Evolutionary conservation across 2,113 vertebrate species (phyloP), one percentile per base, ranked within the genome.

Genomic region (Micromys minutus): DNA sequence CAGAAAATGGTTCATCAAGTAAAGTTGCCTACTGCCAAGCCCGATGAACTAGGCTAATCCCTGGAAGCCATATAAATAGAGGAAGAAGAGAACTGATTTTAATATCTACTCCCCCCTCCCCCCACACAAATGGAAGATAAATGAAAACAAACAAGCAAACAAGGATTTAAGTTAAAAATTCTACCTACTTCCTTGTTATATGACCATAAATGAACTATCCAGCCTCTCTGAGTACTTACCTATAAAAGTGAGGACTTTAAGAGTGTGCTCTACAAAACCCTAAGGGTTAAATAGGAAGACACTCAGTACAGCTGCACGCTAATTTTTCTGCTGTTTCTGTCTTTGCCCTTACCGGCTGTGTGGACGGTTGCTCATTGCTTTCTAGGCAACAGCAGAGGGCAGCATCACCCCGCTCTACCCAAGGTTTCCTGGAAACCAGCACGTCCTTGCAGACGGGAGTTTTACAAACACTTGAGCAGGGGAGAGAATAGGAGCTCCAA

Each of bases 331-430:
- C n/a, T 83, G 80, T 57, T 75, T 61, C 39, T 55, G 63, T 36
- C 65, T 67, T 79, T 47, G 13, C 9, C 5, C n/a, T 69, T 24
- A 39, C 80, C 16, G 0, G 59, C 63, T 87, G 7, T 42, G 39
- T 15, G 39, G 72, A 29, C n/a, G n/a, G n/a, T n/a, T 16, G 7
- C 76, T 57, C 1, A 4, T 88, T 95, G 59, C 45, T 39, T 94
- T 55, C 79, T 93, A 59, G 75, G 15, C 24, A 81, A 94, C 97
- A 96, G 93, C 85, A 98, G 97, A 97, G 97, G 97, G 97, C 95
- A 96, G 79, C 69, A 89, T 90, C 63, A 36, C 81, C 72, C 91
- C 47, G 52, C 72, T 89, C 16, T 0, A 69, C 29, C n/a, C 45
- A 79, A 87, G 86, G n/a, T 31, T 84, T 90, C 63, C 11, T 3